Evolutionary conservation across 2,113 vertebrate genomes (phyloP), one percentile per base, ranked within the genome.

Genomic region (Sebastes schlegelii): DNA sequence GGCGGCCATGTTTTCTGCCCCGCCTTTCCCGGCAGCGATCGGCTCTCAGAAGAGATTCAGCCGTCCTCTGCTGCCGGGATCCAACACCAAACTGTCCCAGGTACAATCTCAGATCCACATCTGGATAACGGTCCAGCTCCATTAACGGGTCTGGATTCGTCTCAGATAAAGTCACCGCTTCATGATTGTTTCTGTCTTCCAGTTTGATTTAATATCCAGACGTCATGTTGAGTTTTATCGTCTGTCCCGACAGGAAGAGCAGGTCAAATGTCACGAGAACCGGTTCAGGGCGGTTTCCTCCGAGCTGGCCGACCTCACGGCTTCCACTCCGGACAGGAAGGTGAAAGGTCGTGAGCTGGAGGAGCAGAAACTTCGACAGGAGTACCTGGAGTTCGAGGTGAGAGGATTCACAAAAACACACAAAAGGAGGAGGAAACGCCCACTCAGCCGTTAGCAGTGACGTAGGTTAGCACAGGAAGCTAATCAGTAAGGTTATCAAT

Each of bases 41-140:
- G 98, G 98, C 40, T 99, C 98, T 34, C 98, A 99, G 93, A 99
- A 97, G 93, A 97, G 96, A 62, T 99, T 99, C 93, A 99, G 96
- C 88, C 97, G 98, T 2, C 98, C 98, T 0, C 95, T 99, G 67
- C 92, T 99, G 82, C 98, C 98, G 26, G 98, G 97, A 0, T 97
- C 98, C 60, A 96, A 92, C 89, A 98, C 96, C 80, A 96, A 97
- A 71, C 96, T 99, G 78, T 95, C 97, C 6, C 98, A 99, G 97
- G 98, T 99, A 74, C 34, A 7, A 12, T 49, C 13, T 7, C 10
- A 0, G 55, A 12, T 23, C n/a, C 57, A 6, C 57, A 34, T 34
- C 34, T 34, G 34, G 34, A 34, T 34, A 34, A 34, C 34, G 34
- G 34, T 34, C 34, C 34, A 34, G 34, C 34, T 34, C 34, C 34